Base-by-base conservation (phyloP, 2,888 invertebrate species). In the Spatulosminthurus flaviceps region DNA sequence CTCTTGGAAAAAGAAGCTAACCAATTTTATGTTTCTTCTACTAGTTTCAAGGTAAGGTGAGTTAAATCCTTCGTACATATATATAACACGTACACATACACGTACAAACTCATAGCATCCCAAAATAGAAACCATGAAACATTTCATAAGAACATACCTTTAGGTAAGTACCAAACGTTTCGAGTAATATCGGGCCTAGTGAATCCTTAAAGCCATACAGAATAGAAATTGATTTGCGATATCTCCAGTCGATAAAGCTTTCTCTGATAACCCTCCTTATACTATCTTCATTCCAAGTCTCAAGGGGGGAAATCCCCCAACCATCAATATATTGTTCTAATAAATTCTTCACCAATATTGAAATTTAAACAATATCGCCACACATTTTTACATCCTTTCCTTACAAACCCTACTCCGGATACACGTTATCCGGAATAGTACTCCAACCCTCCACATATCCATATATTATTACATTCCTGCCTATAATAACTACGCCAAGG, bases 201-300 rank as follows among this genome's bases (percentile, higher is more conserved):
- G n/a, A 51, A 51, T 51, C 51, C 51, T 13, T 51, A 51, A 51
- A 51, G 51, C 51, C 51, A 51, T 51, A 51, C 51, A n/a, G 51
- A 51, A 51, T 51, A 72, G 73, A 80, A 80, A 80, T 77, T 80
- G 80, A 80, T 80, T 80, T 80, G 80, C 77, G 77, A 80, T 80
- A 80, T 80, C 80, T 80, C 64, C 64, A 71, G 72, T 80, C 80
- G 80, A 80, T 80, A 80, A 80, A 77, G 22, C 77, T 80, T 80
- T 80, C 76, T 41, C 42, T 67, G 29, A 66, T 76, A 76, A 21
- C 41, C 64, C 51, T 74, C 69, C 29, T 74, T 61, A 16, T 16
- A 28, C 41, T 16, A 19, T 51, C 51, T 70, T 34, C 70, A 34
- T 41, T 41, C 1, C 9, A n/a, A 13, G 29, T 61, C 61, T 74